phyloP scores from a whole-genome alignment of 2,113 vertebrate species.

The Perca flavescens region DNA sequence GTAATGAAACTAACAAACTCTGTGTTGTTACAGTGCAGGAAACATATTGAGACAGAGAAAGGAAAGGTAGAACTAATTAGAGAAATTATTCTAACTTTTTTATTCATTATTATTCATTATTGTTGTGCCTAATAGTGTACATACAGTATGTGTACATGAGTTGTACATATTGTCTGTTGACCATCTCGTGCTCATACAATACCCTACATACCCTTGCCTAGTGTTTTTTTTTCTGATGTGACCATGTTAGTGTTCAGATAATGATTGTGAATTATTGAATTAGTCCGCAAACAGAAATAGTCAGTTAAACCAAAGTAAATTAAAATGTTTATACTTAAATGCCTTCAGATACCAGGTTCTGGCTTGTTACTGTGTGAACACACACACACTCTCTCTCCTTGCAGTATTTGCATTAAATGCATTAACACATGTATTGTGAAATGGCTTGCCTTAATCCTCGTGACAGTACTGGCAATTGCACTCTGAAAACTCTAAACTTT shows the following conservation, averaged over 20 bases:
- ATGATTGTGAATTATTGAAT: not conserved
- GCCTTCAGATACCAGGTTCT: not conserved
- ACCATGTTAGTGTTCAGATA: not conserved
- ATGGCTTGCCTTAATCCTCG: not conserved
- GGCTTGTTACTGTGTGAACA: not conserved
- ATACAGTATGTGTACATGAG: too few species aligned
- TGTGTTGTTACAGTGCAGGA: not conserved
- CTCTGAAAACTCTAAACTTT: slow-evolving; percentile 64
- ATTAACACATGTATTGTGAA: not conserved
- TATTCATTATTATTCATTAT: not conserved
- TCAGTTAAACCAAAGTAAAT: not conserved
- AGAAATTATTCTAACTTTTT: not conserved
- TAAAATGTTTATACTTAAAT: not conserved
- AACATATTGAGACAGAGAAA: not conserved
- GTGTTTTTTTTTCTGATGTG: not conserved
- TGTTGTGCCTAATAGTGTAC: not conserved
- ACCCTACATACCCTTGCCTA: not conserved
- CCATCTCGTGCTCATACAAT: not conserved
- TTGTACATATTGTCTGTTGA: not conserved
- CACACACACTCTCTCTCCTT: not conserved
- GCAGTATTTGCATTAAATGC: not conserved
- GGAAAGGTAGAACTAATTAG: not conserved
- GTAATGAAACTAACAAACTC: not conserved
- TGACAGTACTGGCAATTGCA: slow-evolving; percentile 40
- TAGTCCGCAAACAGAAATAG: not conserved